Conservation (phyloP, 2,797 vertebrate species). For the Sebastiscus albofasciatus region DNA sequence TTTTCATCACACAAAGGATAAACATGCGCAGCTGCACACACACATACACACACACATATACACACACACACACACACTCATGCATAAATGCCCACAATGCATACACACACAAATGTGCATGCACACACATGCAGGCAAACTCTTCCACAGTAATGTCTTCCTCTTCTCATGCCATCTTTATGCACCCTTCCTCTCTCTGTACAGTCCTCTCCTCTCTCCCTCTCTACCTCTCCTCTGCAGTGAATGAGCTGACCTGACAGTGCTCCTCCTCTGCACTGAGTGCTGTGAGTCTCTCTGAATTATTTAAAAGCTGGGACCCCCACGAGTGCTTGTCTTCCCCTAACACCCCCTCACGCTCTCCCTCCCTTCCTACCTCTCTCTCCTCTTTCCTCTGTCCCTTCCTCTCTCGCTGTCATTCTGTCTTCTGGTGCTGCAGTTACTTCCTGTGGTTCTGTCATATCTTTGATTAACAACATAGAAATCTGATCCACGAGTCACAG, state of each 20-base stretch:
- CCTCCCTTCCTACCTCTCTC: slow-evolving; percentile 7
- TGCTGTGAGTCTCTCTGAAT: slow-evolving; percentile 83
- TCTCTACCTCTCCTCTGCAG: slow-evolving; percentile 61
- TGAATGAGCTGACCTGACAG: slow-evolving; percentile 82
- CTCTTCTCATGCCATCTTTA: slow-evolving; percentile 56
- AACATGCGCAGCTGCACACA: slow-evolving; percentile 6
- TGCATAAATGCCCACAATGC: slow-evolving; percentile 9
- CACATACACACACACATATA: slow-evolving; percentile 1
- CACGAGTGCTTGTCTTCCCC: slow-evolving; percentile 79
- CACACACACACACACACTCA: not conserved
- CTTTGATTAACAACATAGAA: slow-evolving; percentile 21
- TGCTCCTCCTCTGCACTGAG: slow-evolving; percentile 81
- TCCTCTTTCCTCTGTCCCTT: slow-evolving; percentile 46
- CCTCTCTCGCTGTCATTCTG: slow-evolving; percentile 60
- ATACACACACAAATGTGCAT: not conserved
- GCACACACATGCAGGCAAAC: slow-evolving; percentile 17
- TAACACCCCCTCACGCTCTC: slow-evolving; percentile 56
- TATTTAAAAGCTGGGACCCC: slow-evolving; percentile 86
- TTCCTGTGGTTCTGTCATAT: slow-evolving; percentile 46
- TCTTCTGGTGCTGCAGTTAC: slow-evolving; percentile 37
- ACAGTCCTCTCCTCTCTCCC: slow-evolving; percentile 29
- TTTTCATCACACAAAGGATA: slow-evolving; percentile 53
- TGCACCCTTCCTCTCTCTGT: slow-evolving; percentile 29
- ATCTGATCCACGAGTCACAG: slow-evolving; percentile 21
- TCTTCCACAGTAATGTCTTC: slow-evolving; percentile 40